Percentiles rank a stretch among this genome's conserved stretches.
These are phyloP conservation scores for Scotopteryx bipunctaria DNA, from an alignment of 2,888 invertebrate species.

Conservation along the genomic window DNA sequence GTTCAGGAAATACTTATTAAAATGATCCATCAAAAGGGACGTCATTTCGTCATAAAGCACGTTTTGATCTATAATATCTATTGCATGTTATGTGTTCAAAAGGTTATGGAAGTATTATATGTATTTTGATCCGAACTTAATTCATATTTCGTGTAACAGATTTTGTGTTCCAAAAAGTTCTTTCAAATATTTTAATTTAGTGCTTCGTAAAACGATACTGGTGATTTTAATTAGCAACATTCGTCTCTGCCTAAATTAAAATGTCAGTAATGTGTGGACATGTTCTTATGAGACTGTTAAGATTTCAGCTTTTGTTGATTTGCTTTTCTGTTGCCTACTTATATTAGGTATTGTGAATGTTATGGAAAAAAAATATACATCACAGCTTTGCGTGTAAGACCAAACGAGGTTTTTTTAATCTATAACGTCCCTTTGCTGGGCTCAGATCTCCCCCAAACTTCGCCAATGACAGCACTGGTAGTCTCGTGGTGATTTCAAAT, in stretches of 20 bases:
- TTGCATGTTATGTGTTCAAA: constrained; percentile 32
- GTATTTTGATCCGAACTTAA: constrained; percentile 11
- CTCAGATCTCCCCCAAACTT: too few relatives aligned
- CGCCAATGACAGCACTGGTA: too few relatives aligned
- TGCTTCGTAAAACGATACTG: constrained; percentile 32
- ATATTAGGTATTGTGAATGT: too few relatives aligned
- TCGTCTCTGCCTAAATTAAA: constrained; percentile 41
- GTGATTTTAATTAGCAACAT: constrained; percentile 41
- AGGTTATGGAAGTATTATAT: too few relatives aligned
- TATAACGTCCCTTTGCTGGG: too few relatives aligned
- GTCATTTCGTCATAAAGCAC: constrained; percentile 5
- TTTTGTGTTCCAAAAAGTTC: constrained; percentile 19
- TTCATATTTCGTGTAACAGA: constrained; percentile 20
- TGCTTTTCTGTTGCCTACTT: too few relatives aligned
- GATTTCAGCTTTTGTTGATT: neutral
- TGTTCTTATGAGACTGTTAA: constrained; percentile 13
- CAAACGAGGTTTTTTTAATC: too few relatives aligned
- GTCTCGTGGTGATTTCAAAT: too few relatives aligned
- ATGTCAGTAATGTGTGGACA: constrained; percentile 25
- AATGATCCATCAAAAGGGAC: neutral
- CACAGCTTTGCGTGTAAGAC: too few relatives aligned
- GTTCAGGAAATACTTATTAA: constrained; percentile 17
- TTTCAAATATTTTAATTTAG: constrained; percentile 22
- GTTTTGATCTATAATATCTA: constrained; percentile 23
- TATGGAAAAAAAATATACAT: too few relatives aligned